Percentiles rank a stretch among this genome's conserved stretches.
Conservation (phyloP, 2,797 vertebrate species). For the Centroberyx gerrardi region DNA sequence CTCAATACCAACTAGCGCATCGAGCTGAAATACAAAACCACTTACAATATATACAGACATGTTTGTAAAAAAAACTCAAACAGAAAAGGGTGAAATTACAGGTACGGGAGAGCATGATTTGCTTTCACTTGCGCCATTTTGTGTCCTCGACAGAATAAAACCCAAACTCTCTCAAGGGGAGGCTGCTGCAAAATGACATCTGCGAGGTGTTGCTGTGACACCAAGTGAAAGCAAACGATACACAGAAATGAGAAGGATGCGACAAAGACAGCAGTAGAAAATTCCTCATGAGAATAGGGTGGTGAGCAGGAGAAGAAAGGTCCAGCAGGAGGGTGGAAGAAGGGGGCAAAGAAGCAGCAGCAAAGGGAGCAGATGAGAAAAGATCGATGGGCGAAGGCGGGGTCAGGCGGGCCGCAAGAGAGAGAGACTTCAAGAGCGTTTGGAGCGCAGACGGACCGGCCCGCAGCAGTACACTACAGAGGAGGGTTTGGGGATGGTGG, state of each 20-base stretch:
- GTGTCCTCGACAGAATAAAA: slow-evolving; percentile 6
- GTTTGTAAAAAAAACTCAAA: slow-evolving; percentile 16
- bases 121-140: slow-evolving; percentile 37
- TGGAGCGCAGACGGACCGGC: slow-evolving; percentile 90
- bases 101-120: slow-evolving; percentile 10
- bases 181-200: slow-evolving; percentile 10
- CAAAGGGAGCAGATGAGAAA: slow-evolving; percentile 45
- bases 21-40: slow-evolving; percentile 61
- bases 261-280: slow-evolving; percentile 34
- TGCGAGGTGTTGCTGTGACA: background rate
- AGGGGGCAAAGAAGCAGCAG: slow-evolving; percentile 29
- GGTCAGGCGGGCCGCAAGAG: slow-evolving; percentile 73
- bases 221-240: slow-evolving; percentile 35
- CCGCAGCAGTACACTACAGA: slow-evolving; percentile 87
- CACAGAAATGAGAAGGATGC: background rate
- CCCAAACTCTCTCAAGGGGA: background rate
- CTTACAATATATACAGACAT: slow-evolving; percentile 57
- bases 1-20: slow-evolving; percentile 41
- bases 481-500: slow-evolving; percentile 42
- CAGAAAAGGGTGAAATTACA: slow-evolving; percentile 25
- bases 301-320: slow-evolving; percentile 40
- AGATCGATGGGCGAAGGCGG: slow-evolving; percentile 62
- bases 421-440: slow-evolving; percentile 88
- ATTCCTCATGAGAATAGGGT: slow-evolving; percentile 16
- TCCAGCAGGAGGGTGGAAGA: slow-evolving; percentile 46